These are phyloP conservation scores for Zootoca vivipara DNA, from an alignment of 2,113 vertebrate species.

Conservation along the genomic window DNA sequence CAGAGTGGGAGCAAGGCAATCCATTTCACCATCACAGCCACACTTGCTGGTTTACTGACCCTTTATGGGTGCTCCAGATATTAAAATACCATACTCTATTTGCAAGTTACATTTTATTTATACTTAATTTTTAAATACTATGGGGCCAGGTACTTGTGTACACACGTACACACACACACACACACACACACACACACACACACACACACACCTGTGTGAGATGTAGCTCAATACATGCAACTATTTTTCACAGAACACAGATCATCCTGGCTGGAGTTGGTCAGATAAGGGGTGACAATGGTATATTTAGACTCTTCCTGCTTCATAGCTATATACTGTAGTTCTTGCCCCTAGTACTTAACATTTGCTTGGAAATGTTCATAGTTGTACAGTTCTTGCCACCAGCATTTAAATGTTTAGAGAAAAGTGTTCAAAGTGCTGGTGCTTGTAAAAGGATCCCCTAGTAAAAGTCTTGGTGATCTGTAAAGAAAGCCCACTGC, in stretches of 20 bases:
- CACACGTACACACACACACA: no score
- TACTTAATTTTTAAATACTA: no score
- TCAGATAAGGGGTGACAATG: no score
- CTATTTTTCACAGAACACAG: background rate
- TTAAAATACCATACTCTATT: background rate
- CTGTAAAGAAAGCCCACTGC: background rate
- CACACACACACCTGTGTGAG: background rate
- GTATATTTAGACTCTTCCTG: background rate
- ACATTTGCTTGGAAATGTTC: background rate
- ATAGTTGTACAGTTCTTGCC: background rate
- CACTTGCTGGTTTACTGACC: background rate
- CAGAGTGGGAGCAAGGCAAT: background rate
- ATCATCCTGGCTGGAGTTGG: background rate
- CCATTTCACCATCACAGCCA: background rate
- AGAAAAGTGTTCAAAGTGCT: background rate
- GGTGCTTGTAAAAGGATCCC: no score
- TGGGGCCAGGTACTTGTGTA: no score
- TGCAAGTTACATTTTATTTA: no score
- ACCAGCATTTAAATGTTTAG: no score
- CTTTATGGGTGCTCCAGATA: background rate
- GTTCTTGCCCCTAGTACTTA: background rate
- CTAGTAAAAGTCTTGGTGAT: no score
- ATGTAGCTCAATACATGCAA: background rate
- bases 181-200: background rate
- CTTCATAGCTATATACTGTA: background rate